Base-by-base conservation (phyloP, 35 echinoderm and acorn worm genomes). In the Apostichopus japonicus region DNA sequence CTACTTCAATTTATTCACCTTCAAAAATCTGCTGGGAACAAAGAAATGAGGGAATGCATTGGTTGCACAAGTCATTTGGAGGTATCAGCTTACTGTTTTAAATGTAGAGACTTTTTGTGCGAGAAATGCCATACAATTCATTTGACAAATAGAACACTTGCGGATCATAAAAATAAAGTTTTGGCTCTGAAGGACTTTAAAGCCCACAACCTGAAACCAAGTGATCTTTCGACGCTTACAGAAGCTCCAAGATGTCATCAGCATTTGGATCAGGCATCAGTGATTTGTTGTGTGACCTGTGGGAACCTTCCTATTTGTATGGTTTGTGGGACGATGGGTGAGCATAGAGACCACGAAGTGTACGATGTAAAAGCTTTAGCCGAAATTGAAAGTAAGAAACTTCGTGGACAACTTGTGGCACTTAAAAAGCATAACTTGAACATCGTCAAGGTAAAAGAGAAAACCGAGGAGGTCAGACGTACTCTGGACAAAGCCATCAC, bases 281-380 rank as follows among this genome's bases (percentile, higher is more conserved):
- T 51, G 23, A 51, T 65, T 51, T 89, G 86, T 54, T 89, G 86
- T 51, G 86, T 10, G 23, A 89, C 21, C 51, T 89, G 86, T 17
- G 86, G 62, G 9, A 89, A 89, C 25, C 6, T 72, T 15, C 86
- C 86, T 6, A 89, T 89, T 19, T 89, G 86, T 89, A 65, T 89
- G 86, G 27, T 27, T 57, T 89, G 86, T 54, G 79, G 23, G 6
- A 84, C 81, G 17, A 16, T 24, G 14, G 86, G 56, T 23, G 21
- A n/a, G 19, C 86, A 89, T 53, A 24, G 8, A 5, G 23, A 10
- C 1, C 86, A 89, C 22, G 24, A 24, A 8, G 1, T 89, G 1
- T 25, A 53, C 23, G 86, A 89, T 21, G 86, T 89, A 15, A 89
- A 24, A 17, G 59, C 9, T 6, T 17, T 89, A 0, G 86, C 86